A percentile compares a stretch with the other conserved stretches of the same genome.
Conservation (phyloP, 2,113 vertebrate species). For the Ramphastos sulfuratus region DNA sequence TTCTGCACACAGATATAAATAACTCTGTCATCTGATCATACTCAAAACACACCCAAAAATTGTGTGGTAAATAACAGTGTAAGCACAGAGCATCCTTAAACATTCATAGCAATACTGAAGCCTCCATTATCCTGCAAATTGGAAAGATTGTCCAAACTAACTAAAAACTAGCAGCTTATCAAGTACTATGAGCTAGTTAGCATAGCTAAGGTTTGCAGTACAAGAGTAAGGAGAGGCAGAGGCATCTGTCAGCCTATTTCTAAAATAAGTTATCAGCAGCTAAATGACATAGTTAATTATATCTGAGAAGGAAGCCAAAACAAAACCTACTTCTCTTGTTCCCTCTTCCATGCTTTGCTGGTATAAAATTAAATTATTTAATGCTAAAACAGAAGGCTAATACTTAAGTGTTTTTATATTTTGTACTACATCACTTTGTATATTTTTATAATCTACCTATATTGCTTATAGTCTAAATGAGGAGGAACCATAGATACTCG, state of each 20-base stretch:
- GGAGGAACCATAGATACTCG: background rate
- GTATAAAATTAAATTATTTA: background rate
- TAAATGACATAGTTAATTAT: background rate
- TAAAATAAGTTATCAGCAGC: background rate
- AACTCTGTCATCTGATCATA: background rate
- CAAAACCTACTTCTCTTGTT: background rate
- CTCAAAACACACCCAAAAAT: background rate
- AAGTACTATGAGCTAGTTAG: background rate
- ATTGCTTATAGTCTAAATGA: background rate
- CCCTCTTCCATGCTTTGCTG: background rate
- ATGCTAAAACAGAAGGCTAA: background rate
- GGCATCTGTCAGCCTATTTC: background rate
- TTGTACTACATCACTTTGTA: background rate
- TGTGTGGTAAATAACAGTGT: background rate
- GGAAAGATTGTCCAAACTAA: background rate
- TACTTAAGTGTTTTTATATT: background rate
- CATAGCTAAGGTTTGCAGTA: background rate
- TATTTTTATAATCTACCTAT: background rate
- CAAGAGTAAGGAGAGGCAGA: background rate
- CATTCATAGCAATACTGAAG: background rate
- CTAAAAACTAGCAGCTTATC: background rate
- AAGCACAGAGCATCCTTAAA: background rate
- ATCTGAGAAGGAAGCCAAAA: constrained; percentile 1
- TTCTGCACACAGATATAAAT: background rate
- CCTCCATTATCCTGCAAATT: background rate